Evolutionary conservation across 2,888 invertebrate species (phyloP), one percentile per base, ranked within the genome.

Genomic region (Pyrrhia umbra): DNA sequence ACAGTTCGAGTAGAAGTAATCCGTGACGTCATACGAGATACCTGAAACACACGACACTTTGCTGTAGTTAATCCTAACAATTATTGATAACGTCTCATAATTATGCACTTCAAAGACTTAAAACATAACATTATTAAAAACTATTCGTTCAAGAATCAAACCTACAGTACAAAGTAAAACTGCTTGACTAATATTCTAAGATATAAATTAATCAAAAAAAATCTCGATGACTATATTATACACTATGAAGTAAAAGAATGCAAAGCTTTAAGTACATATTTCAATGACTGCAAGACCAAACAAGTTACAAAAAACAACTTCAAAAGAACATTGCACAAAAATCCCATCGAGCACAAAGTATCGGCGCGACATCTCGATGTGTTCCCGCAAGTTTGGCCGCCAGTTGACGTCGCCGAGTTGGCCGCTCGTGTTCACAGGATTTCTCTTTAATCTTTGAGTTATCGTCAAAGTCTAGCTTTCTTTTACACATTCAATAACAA

Each of bases 401-500:
- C 45, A 47, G 52, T 27, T 67, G 23, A 56, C 30, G 40, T 2
- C 25, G 2, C 39, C 30, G 34, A 50, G 39, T 9, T 39, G 34
- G 39, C 34, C 55, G 3, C 37, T 64, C 55, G 46, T 46, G 49
- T 60, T 56, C 56, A n/a, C 9, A 8, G 23, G 39, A 43, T 51
- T 68, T 40, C 57, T 59, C 52, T 62, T 74, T 76, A 69, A 66
- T 63, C 57, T 75, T 40, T 34, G 57, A 65, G 39, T 59, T 64
- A 61, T 72, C 73, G 45, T 46, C 52, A 30, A 60, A 60, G 42
- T 66, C 62, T 55, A 46, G 59, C 9, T 50, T 69, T 69, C 55
- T 75, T 71, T 76, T 40, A 55, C 50, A 61, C 56, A 75, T 75
- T 77, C 77, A 75, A 75, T 75, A 76, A 61, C 67, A 68, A 30